A percentile compares a stretch with the other conserved stretches of the same genome.
Evolutionary conservation across 2,888 invertebrate genomes (phyloP).

Genomic region (Agriopis aurantiaria): DNA sequence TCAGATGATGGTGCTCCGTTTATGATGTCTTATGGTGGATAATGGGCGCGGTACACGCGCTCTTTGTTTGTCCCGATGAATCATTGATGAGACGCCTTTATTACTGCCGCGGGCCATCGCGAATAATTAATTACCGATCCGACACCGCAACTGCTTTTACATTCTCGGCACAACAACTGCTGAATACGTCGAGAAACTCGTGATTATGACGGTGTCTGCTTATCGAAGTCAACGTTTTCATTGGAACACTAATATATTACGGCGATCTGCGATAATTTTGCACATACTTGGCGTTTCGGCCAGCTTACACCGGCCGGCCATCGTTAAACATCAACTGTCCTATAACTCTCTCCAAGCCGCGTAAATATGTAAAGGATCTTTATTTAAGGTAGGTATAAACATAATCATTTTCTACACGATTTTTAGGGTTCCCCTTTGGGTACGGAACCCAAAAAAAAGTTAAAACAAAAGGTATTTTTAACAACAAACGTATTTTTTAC

Average conservation of each 20-base stretch:
- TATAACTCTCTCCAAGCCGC: constrained; percentile 47
- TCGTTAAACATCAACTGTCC: constrained; percentile 50
- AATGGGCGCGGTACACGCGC: constrained; percentile 81
- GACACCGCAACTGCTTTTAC: constrained; percentile 48
- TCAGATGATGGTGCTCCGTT: constrained; percentile 85
- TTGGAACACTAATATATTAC: constrained; percentile 53
- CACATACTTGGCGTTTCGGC: constrained; percentile 48
- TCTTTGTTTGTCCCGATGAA: constrained; percentile 78
- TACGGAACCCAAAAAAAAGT: no score
- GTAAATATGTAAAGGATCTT: constrained; percentile 35
- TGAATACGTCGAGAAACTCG: constrained; percentile 53
- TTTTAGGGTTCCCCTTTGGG: no score
- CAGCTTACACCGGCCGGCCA: constrained; percentile 44
- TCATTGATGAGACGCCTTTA: constrained; percentile 82
- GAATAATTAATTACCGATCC: constrained; percentile 80
- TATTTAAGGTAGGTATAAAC: constrained; percentile 30
- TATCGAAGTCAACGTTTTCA: constrained; percentile 53
- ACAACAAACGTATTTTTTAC: no score
- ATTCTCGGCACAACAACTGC: constrained; percentile 48
- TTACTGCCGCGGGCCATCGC: constrained; percentile 72
- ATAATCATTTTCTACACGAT: constrained; percentile 19
- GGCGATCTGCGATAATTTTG: constrained; percentile 53
- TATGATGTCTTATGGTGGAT: constrained; percentile 85
- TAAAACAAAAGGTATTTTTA: no score
- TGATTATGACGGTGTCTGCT: constrained; percentile 52